Percentiles rank a stretch among this genome's conserved stretches.
Conservation (phyloP, 2,113 vertebrate genomes). For the Paracanthobrama guichenoti region DNA sequence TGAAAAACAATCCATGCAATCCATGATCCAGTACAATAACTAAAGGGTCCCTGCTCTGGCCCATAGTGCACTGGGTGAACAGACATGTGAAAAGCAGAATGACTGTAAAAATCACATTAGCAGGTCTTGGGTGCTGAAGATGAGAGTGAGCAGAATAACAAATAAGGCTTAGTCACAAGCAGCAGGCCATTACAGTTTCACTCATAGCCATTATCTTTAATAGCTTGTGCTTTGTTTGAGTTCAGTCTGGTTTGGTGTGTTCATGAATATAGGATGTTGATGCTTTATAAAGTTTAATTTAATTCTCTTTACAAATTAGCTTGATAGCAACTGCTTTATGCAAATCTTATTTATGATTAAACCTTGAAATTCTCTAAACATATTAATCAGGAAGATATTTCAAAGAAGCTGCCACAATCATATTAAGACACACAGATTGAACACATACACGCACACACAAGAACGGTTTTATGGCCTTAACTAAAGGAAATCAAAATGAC, state of each 20-base stretch:
- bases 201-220: constrained; percentile 33
- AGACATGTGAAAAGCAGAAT: not conserved
- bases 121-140: constrained; percentile 10
- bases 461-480: constrained; percentile 27
- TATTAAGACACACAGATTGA: constrained; percentile 15
- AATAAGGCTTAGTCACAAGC: constrained; percentile 42
- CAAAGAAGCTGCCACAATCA: constrained; percentile 20
- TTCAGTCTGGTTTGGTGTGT: not conserved
- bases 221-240: constrained; percentile 12
- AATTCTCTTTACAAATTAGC: constrained; percentile 50
- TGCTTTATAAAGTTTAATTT: constrained; percentile 11
- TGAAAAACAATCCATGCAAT: constrained; percentile 24
- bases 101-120: constrained; percentile 14
- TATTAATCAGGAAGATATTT: constrained; percentile 32
- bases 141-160: constrained; percentile 61
- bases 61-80: constrained; percentile 7
- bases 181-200: constrained; percentile 21
- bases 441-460: not conserved
- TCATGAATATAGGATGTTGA: constrained; percentile 4
- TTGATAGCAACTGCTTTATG: constrained; percentile 36
- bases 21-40: constrained; percentile 18
- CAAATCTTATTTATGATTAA: constrained; percentile 47
- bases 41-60: not conserved
- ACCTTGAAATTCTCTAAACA: constrained; percentile 36
- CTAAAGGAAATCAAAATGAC: constrained; percentile 46